Conservation (phyloP, 2,888 invertebrate species). For the Leptothorax acervorum region DNA sequence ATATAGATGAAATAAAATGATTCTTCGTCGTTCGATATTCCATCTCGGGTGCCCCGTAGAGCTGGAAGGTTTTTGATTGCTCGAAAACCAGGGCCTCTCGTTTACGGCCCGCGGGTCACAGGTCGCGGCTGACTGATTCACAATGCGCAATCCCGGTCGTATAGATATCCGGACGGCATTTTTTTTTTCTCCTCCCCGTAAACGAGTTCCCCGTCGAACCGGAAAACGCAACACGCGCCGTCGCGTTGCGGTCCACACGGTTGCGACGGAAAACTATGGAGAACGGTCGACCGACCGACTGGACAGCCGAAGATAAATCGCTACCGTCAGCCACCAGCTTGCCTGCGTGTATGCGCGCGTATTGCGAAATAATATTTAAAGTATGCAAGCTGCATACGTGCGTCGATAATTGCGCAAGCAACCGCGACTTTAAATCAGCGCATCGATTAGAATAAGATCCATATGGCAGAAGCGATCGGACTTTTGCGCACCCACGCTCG, state of each 20-base stretch:
- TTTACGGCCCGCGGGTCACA: constrained; percentile 18
- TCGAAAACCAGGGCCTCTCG: neutral
- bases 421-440: neutral
- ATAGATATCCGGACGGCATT: constrained; percentile 14
- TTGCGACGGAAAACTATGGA: constrained; percentile 31
- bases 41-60: neutral
- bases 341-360: neutral
- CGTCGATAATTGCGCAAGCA: neutral
- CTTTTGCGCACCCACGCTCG: neutral
- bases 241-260: neutral
- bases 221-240: constrained; percentile 24
- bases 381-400: constrained; percentile 7
- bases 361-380: constrained; percentile 34
- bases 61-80: neutral
- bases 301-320: constrained; percentile 22
- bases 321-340: neutral
- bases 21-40: neutral
- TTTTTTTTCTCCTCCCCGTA: constrained; percentile 2
- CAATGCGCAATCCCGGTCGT: constrained; percentile 27
- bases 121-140: constrained; percentile 42
- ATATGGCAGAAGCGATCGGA: neutral
- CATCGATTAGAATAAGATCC: neutral
- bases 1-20: neutral
- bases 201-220: constrained; percentile 43
- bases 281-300: constrained; percentile 14